Percentiles rank a stretch among this genome's conserved stretches.
Conservation (phyloP, 2,888 invertebrate genomes). For the Dryobotodes eremita region DNA sequence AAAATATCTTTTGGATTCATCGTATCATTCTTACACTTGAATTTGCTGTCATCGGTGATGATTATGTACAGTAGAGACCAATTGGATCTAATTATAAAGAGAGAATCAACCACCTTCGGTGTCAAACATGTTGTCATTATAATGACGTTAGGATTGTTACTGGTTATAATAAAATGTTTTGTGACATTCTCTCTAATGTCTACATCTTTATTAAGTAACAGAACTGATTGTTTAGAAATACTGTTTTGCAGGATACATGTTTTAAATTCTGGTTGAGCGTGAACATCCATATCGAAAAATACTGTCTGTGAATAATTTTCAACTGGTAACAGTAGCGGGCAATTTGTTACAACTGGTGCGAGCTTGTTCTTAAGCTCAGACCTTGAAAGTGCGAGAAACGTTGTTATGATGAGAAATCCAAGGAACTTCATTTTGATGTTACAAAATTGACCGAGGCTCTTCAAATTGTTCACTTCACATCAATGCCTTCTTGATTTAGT, state of each 20-base stretch:
- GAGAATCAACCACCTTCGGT: constrained; percentile 50
- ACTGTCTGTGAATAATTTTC: constrained; percentile 32
- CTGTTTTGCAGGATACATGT: constrained; percentile 30
- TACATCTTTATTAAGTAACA: constrained; percentile 33
- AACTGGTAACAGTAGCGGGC: constrained; percentile 35
- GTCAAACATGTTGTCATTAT: constrained; percentile 63
- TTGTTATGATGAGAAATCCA: background rate
- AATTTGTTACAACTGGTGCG: constrained; percentile 9
- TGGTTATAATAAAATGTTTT: constrained; percentile 18
- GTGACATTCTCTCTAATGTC: background rate
- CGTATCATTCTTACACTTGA: constrained; percentile 68
- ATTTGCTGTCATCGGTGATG: constrained; percentile 63
- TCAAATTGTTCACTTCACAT: constrained; percentile 3
- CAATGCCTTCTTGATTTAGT: background rate
- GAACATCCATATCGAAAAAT: constrained; percentile 20
- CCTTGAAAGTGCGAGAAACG: constrained; percentile 13
- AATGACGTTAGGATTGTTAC: constrained; percentile 62
- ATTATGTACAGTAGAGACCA: constrained; percentile 72
- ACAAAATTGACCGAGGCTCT: background rate
- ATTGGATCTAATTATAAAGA: constrained; percentile 56
- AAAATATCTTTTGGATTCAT: constrained; percentile 60
- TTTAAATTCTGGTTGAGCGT: constrained; percentile 22
- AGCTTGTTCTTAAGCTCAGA: constrained; percentile 4
- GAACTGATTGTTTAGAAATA: constrained; percentile 26
- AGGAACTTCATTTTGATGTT: constrained; percentile 30